phyloP scores from a whole-genome alignment of 2,797 vertebrate species.

The Clangula hyemalis region DNA sequence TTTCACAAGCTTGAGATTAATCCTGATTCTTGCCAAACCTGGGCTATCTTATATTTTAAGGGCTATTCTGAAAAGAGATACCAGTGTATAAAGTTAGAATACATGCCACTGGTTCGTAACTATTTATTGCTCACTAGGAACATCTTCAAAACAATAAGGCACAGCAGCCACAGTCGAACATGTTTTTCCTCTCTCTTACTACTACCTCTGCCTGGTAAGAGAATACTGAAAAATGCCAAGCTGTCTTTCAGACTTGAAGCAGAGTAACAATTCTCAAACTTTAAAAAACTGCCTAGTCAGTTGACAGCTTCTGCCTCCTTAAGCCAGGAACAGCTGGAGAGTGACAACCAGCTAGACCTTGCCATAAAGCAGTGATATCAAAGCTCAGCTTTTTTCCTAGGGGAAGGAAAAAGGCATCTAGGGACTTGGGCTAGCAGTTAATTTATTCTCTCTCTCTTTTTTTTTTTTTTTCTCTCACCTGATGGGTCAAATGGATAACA shows the following conservation, averaged over 20 bases:
- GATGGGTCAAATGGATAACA: background rate
- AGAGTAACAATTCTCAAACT: background rate
- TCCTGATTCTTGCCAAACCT: background rate
- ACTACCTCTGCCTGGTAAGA: background rate
- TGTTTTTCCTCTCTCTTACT: background rate
- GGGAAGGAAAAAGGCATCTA: background rate
- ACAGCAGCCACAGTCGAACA: background rate
- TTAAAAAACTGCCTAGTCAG: background rate
- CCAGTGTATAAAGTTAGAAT: background rate
- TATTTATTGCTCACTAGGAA: background rate
- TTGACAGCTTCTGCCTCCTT: constrained; percentile 26
- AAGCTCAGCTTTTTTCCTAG: background rate
- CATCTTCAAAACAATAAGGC: background rate
- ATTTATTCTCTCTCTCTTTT: background rate
- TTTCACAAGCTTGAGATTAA: background rate
- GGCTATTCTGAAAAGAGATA: background rate
- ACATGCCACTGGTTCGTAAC: background rate
- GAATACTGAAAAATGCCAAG: background rate
- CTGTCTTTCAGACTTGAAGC: background rate
- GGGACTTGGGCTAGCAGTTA: background rate
- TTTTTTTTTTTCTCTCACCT: background rate
- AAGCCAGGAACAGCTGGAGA: constrained; percentile 31
- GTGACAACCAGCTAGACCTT: background rate
- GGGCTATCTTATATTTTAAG: background rate
- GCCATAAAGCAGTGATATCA: background rate